These are phyloP conservation scores for Rhabdomys pumilio DNA, from an alignment of 2,797 vertebrate species.

Conservation along the genomic window DNA sequence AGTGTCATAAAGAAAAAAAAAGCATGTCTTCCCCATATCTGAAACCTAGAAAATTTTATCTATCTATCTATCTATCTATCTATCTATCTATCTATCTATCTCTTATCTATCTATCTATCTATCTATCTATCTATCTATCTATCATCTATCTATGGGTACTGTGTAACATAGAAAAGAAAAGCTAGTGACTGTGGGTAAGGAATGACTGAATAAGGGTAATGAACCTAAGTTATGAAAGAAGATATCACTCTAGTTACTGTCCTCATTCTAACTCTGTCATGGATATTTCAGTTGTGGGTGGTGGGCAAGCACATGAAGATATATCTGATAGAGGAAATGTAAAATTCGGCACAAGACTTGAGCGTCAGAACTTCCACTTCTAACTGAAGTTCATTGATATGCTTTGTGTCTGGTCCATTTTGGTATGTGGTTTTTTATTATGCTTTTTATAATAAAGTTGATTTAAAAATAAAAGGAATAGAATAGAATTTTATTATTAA, in stretches of 20 bases:
- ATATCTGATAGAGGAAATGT: background rate
- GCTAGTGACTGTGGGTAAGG: background rate
- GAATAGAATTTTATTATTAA: background rate
- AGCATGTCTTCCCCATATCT: background rate
- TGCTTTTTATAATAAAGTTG: background rate
- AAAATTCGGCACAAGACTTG: background rate
- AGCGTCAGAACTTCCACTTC: background rate
- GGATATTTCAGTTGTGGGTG: background rate
- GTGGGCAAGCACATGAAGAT: background rate
- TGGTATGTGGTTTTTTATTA: background rate
- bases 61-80: too few relatives aligned
- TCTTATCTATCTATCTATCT: too few relatives aligned
- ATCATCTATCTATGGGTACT: too few relatives aligned
- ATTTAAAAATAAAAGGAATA: background rate
- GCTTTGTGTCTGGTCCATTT: background rate
- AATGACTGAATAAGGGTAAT: background rate
- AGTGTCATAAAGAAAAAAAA: background rate
- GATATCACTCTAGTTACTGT: background rate
- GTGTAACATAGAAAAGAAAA: background rate
- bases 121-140: too few relatives aligned
- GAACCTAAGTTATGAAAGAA: background rate
- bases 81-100: too few relatives aligned
- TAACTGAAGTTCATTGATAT: background rate
- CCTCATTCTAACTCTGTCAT: background rate
- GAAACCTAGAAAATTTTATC: background rate